Evolutionary conservation across 1,140 invertebrate species (phyloP).

Genomic region (Oncopodura yosiiana): DNA sequence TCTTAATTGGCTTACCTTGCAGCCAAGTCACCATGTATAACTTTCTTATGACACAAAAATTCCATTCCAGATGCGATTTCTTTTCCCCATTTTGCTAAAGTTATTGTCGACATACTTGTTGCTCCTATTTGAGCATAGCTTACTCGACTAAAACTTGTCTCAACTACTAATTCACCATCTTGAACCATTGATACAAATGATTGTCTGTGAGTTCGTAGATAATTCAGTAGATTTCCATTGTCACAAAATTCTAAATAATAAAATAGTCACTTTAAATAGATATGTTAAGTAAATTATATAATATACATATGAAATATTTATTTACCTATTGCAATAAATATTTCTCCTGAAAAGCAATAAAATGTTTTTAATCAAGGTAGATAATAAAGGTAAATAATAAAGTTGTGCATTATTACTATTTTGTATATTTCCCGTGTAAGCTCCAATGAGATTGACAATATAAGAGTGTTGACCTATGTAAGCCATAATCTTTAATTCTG

Average conservation of each 20-base stretch:
- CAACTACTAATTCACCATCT: not conserved
- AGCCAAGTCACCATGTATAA: not conserved
- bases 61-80: slow-evolving; percentile 27
- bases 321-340: slow-evolving; percentile 22
- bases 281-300: not conserved
- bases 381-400: not conserved
- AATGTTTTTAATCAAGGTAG: not conserved
- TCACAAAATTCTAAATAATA: slow-evolving; percentile 14
- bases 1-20: not conserved
- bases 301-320: not conserved
- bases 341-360: slow-evolving; percentile 11
- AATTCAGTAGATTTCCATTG: slow-evolving; percentile 16
- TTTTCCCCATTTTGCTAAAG: slow-evolving; percentile 10
- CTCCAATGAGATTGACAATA: slow-evolving; percentile 22
- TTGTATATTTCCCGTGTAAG: slow-evolving; percentile 21
- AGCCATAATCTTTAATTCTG: slow-evolving; percentile 23
- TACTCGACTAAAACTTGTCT: not conserved
- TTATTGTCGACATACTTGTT: not conserved
- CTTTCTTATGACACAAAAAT: slow-evolving; percentile 17
- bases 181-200: not conserved
- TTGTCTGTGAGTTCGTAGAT: slow-evolving; percentile 7
- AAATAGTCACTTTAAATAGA: not conserved
- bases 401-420: not conserved
- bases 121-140: not conserved
- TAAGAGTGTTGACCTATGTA: slow-evolving; percentile 17